Evolutionary conservation across 2,888 invertebrate genomes (phyloP).

Genomic region (Eilema depressum): DNA sequence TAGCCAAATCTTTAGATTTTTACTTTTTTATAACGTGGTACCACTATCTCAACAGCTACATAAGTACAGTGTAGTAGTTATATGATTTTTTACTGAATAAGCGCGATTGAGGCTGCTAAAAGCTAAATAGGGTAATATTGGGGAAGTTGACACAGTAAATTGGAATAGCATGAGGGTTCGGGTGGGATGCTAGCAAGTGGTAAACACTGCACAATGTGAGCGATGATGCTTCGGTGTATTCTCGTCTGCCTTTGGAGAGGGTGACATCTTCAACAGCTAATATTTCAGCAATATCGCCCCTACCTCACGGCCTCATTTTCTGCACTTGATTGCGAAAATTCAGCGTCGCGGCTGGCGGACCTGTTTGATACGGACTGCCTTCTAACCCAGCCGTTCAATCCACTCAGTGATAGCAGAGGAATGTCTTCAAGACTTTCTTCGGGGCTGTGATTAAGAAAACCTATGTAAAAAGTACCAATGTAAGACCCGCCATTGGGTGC

Average conservation of each 20-base stretch:
- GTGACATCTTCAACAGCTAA: background rate
- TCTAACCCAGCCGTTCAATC: background rate
- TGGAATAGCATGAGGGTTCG: background rate
- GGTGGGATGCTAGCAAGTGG: background rate
- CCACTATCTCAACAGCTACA: background rate
- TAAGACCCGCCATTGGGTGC: background rate
- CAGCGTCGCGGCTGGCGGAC: background rate
- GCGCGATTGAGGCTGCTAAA: background rate
- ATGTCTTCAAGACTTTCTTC: background rate
- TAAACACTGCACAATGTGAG: background rate
- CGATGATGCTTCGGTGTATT: background rate
- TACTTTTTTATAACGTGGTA: background rate
- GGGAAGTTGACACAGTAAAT: background rate
- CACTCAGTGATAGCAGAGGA: background rate
- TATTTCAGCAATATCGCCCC: background rate
- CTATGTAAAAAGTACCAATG: background rate
- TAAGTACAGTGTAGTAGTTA: background rate
- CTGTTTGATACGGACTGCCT: background rate
- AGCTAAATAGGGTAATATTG: background rate
- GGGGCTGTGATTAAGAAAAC: background rate
- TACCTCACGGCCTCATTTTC: background rate
- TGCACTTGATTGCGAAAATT: background rate
- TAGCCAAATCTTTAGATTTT: background rate
- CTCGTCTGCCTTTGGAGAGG: background rate
- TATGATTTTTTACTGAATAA: background rate